These are phyloP conservation scores for Fundulus diaphanus DNA, from an alignment of 2,797 vertebrate genomes.

Conservation along the genomic window DNA sequence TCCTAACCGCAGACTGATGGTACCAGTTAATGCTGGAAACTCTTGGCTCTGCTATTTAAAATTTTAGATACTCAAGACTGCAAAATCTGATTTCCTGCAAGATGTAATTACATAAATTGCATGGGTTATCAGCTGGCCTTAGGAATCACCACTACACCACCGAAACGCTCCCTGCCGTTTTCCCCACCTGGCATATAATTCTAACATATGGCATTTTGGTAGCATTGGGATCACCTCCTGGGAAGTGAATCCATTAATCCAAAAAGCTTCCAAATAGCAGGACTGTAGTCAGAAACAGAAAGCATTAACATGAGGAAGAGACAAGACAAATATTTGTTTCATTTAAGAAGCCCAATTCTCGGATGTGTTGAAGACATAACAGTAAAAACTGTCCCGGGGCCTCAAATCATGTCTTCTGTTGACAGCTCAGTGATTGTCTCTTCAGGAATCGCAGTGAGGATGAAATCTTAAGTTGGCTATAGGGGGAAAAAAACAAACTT, in stretches of 20 bases:
- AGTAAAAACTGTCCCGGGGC: neutral
- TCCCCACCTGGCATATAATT: constrained; percentile 31
- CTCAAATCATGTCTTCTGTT: neutral
- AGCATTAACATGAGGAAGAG: neutral
- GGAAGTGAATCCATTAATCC: constrained; percentile 3
- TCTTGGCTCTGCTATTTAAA: neutral
- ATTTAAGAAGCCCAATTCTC: neutral
- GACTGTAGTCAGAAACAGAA: neutral
- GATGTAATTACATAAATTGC: neutral
- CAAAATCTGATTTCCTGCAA: neutral
- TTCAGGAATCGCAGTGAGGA: neutral
- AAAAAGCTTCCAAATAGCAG: constrained; percentile 8
- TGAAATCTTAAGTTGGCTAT: constrained; percentile 25
- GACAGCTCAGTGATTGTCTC: neutral
- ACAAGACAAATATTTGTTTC: neutral
- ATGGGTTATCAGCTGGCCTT: neutral
- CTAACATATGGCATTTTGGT: constrained; percentile 41
- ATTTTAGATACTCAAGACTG: neutral
- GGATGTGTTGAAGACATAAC: neutral
- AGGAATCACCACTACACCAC: neutral
- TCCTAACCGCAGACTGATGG: neutral
- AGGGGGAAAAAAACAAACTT: neutral
- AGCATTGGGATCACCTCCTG: constrained; percentile 18
- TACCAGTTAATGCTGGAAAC: neutral
- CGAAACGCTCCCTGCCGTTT: constrained; percentile 21